Conservation (phyloP, 2,888 invertebrate genomes). For the Omphaloscelis lunosa region DNA sequence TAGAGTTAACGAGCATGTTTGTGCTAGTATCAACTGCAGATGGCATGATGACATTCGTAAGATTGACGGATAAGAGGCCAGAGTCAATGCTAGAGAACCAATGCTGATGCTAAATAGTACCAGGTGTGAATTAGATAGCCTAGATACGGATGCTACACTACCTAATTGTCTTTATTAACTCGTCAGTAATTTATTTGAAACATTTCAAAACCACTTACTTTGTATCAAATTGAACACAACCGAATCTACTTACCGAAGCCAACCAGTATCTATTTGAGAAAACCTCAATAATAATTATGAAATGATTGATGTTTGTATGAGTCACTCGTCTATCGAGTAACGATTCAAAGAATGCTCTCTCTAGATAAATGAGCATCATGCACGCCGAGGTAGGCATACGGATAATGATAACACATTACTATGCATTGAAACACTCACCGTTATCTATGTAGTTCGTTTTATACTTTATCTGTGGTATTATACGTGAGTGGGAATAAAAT, state of each 20-base stretch:
- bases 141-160: no score
- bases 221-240: neutral
- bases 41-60: no score
- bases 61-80: no score
- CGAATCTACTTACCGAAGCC: neutral
- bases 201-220: no score
- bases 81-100: no score
- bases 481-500: conserved; percentile 19
- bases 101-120: no score
- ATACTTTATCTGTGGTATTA: conserved; percentile 31
- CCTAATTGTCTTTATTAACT: no score
- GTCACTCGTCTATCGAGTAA: neutral
- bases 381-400: conserved; percentile 11
- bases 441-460: conserved; percentile 53
- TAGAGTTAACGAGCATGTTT: no score
- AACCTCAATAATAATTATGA: neutral
- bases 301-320: conserved; percentile 33
- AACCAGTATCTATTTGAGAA: neutral
- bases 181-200: no score
- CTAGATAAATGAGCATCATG: conserved; percentile 17
- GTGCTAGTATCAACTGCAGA: no score
- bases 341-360: conserved; percentile 37
- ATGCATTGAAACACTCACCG: conserved; percentile 32
- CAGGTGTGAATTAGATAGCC: no score
- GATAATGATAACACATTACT: conserved; percentile 50